Evolutionary conservation across 2,888 invertebrate genomes (phyloP), one percentile per base, ranked within the genome.

Genomic region (Operophtera brumata): DNA sequence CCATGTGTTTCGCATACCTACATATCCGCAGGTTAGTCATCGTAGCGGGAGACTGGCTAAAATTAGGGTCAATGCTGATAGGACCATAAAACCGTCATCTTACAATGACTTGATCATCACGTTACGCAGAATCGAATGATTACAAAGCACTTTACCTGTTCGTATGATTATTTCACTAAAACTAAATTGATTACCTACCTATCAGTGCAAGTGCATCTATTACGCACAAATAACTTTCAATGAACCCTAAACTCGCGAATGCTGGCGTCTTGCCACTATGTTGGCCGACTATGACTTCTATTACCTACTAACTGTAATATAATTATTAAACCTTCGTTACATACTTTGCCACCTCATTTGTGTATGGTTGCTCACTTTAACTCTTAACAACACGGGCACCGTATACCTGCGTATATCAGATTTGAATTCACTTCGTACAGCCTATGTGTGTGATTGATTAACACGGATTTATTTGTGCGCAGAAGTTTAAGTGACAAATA

Each of bases 1-100:
- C 46, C 63, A 65, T 57, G 47, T 63, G 63, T 50, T 57, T 48
- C 40, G 52, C 61, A 58, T 63, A 52, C 54, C 56, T 54, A 32
- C 40, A 57, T 43, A 56, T 66, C 62, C 64, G 64, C 42, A 32
- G 47, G 50, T 65, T 66, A 66, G 61, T 67, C 66, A 65, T 50
- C 46, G 40, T 56, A 49, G 71, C 69, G 68, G 71, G 78, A 70
- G 75, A 68, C 67, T 70, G 69, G 67, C 70, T 78, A 71, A 85
- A 86, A 86, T 86, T 86, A 85, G 73, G 84, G 84, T 84, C 86
- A 86, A 84, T 83, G 84, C 81, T 84, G 80, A 82, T 80, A 79
- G 77, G 74, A 71, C 74, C 64, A 69, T 78, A 78, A 79, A 81
- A 78, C 69, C 66, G 73, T 74, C 77, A 76, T 77, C 72, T 70